These are phyloP conservation scores for Podarcis siculus DNA, from an alignment of 2,797 vertebrate species.

Conservation along the genomic window DNA sequence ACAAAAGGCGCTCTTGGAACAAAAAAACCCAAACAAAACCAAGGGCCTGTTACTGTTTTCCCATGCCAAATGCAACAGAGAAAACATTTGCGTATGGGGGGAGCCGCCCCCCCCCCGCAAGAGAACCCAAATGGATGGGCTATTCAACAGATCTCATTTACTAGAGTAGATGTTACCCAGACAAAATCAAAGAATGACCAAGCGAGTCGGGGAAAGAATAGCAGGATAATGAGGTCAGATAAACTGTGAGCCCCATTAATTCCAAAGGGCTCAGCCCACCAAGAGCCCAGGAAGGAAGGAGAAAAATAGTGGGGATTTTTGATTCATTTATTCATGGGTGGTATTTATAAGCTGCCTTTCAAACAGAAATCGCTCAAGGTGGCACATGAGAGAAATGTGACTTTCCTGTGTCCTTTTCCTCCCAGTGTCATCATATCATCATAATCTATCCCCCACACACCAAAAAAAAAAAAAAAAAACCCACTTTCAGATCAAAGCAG, in stretches of 20 bases:
- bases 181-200: constrained; percentile 55
- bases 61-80: constrained; percentile 27
- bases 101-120: not conserved
- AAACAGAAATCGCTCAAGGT: not conserved
- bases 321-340: not conserved
- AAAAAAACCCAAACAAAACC: constrained; percentile 17
- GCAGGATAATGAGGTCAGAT: constrained; percentile 66
- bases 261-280: constrained; percentile 7
- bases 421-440: not conserved
- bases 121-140: constrained; percentile 45
- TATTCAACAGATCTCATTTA: constrained; percentile 45
- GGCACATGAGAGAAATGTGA: not conserved
- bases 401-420: not conserved
- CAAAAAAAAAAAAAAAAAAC: not conserved
- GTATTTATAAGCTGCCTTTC: not conserved
- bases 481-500: not conserved
- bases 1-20: constrained; percentile 26
- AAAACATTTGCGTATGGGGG: constrained; percentile 36
- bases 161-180: constrained; percentile 43
- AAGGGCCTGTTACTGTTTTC: constrained; percentile 58
- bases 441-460: not conserved
- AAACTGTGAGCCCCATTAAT: constrained; percentile 64
- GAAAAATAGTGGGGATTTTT: not conserved
- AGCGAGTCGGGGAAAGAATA: constrained; percentile 39
- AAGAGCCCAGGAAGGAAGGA: constrained; percentile 21